Evolutionary conservation across 2,888 invertebrate species (phyloP).

Genomic region (Petrophora chlorosata): DNA sequence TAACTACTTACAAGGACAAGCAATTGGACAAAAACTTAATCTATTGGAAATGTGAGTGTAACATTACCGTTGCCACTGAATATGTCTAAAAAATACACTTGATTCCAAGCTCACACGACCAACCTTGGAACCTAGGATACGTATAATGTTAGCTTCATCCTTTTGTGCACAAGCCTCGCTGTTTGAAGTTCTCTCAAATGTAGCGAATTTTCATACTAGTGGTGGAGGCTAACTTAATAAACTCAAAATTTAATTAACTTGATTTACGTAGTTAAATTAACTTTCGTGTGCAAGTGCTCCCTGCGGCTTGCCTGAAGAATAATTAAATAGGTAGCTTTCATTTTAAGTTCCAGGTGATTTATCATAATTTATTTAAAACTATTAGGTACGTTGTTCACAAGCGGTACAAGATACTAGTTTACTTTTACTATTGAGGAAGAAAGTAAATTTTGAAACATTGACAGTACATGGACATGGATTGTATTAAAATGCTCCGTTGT

Average conservation of each 20-base stretch:
- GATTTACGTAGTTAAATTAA: slow-evolving; percentile 34
- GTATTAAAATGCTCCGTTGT: too few species aligned
- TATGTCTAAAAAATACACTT: too few species aligned
- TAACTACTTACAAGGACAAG: too few species aligned
- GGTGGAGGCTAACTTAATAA: slow-evolving; percentile 27
- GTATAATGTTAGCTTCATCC: background rate
- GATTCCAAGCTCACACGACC: too few species aligned
- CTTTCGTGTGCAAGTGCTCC: slow-evolving; percentile 28
- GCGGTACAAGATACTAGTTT: too few species aligned
- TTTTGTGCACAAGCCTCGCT: background rate
- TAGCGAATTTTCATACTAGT: slow-evolving; percentile 22
- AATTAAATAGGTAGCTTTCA: slow-evolving; percentile 21
- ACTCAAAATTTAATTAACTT: slow-evolving; percentile 36
- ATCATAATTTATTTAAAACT: slow-evolving; percentile 22
- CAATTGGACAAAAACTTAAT: too few species aligned
- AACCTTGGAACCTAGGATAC: too few species aligned
- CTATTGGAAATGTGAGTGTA: too few species aligned
- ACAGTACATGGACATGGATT: too few species aligned
- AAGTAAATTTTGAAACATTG: too few species aligned
- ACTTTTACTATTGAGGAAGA: too few species aligned
- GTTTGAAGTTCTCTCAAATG: slow-evolving; percentile 13
- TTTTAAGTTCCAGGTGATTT: slow-evolving; percentile 25
- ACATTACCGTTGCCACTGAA: too few species aligned
- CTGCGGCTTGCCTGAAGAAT: slow-evolving; percentile 24
- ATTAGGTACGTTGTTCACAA: background rate